Evolutionary conservation across 2,797 vertebrate species (phyloP).

Genomic region (Enteromius trimaculatus): DNA sequence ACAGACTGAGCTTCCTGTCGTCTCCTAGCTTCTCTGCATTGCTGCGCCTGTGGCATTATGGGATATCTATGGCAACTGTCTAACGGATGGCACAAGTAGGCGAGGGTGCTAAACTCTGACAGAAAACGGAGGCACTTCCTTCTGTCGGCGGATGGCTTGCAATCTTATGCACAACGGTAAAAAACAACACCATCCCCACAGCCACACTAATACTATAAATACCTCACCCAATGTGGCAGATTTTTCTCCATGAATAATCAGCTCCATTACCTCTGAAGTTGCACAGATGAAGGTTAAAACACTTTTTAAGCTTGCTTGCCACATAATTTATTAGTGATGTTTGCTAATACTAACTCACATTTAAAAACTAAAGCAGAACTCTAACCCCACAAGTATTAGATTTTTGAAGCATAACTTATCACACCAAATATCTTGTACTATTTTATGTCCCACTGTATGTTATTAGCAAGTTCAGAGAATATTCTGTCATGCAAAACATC

Average conservation of each 20-base stretch:
- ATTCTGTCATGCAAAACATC: neutral
- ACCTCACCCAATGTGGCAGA: neutral
- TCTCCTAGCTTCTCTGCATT: constrained; percentile 38
- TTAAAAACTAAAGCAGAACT: neutral
- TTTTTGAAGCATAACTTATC: neutral
- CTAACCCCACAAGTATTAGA: neutral
- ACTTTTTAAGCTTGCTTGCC: neutral
- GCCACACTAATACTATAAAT: constrained; percentile 16
- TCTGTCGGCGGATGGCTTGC: constrained; percentile 29
- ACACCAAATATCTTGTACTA: neutral
- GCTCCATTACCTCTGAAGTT: neutral
- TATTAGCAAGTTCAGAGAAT: neutral
- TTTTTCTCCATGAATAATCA: constrained; percentile 2
- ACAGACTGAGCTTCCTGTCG: constrained; percentile 29
- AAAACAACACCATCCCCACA: constrained; percentile 9
- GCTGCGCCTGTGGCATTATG: constrained; percentile 40
- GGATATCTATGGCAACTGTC: constrained; percentile 80
- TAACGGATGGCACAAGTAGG: constrained; percentile 76
- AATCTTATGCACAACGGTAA: constrained; percentile 16
- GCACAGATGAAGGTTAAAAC: neutral
- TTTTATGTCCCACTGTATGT: neutral
- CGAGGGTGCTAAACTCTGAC: constrained; percentile 72
- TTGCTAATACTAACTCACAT: neutral
- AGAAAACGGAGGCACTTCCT: constrained; percentile 48
- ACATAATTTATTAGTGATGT: neutral